phyloP scores from a whole-genome alignment of 2,797 vertebrate species.

The Crax fasciolata region DNA sequence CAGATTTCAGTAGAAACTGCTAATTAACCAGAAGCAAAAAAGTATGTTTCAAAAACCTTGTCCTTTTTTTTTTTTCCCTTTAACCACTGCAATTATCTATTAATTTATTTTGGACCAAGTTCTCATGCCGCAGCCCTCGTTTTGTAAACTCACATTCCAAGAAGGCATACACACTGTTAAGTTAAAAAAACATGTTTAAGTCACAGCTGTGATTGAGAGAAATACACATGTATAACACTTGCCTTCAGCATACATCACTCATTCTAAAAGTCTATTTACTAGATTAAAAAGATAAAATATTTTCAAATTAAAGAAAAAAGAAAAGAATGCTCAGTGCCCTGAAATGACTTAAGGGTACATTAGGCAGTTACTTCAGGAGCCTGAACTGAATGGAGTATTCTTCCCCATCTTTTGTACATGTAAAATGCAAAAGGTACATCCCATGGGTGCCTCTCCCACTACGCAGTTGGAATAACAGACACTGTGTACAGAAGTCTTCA shows the following conservation, averaged over 20 bases:
- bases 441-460: background rate
- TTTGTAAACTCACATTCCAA: conserved; percentile 3
- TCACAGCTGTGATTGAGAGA: background rate
- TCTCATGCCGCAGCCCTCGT: background rate
- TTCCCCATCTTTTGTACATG: background rate
- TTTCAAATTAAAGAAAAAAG: background rate
- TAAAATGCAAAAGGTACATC: background rate
- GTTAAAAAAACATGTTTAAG: background rate
- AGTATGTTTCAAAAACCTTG: background rate
- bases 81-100: background rate
- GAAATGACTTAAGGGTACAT: background rate
- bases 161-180: background rate
- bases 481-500: background rate
- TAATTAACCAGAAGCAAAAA: conserved; percentile 46
- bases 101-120: background rate
- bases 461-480: background rate
- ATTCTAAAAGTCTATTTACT: background rate
- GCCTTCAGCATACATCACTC: background rate
- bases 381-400: background rate
- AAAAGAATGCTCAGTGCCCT: background rate
- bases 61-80: background rate
- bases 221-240: background rate
- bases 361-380: background rate
- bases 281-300: background rate
- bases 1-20: conserved; percentile 12